Evolutionary conservation across 1,140 invertebrate genomes (phyloP), one percentile per base, ranked within the genome.

Genomic region (Neelides sp.): DNA sequence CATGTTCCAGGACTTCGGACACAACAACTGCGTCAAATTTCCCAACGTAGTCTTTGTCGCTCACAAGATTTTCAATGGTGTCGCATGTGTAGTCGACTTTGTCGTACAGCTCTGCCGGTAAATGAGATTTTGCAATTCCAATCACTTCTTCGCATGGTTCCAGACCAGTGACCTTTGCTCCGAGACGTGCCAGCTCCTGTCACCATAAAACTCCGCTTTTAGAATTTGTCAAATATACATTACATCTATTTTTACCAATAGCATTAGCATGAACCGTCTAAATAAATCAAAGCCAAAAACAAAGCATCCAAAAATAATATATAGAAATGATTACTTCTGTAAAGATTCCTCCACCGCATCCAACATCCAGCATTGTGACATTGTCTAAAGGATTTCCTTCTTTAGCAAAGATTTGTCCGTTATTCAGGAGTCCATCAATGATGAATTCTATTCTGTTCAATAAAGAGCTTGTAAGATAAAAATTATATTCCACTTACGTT

Each of bases 1-100:
- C 82, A 72, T 98, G 94, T 66, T 98, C 94, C 48, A 97, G 68
- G 0, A 98, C 78, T 73, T 97, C 90, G 4, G 88, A 91, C 2
- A 78, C 76, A 3, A 93, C 75, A 17, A 98, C 74, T 12, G 78
- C 87, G 73, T 97, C 88, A 64, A 82, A 93, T 27, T 58, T 50
- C 35, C 75, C 65, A n/a, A n/a, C n/a, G n/a, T n/a, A n/a, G 13
- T 52, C 39, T 1, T 65, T 54, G 24, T 62, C 44, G 12, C 66
- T 63, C 63, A 80, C 74, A 75, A 42, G 78, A 3, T 58, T 27
- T 53, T 61, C 59, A 22, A 61, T 36, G 7, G 50, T 59, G 3
- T 23, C 43, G 20, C 52, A 61, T 2, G 52, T 15, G 51, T 63
- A 68, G 12, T 61, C 42, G 34, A 61, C 45, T 17, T 52, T 57